Evolutionary conservation across 2,888 invertebrate species (phyloP).

Genomic region (Oxyteleia sp.): DNA sequence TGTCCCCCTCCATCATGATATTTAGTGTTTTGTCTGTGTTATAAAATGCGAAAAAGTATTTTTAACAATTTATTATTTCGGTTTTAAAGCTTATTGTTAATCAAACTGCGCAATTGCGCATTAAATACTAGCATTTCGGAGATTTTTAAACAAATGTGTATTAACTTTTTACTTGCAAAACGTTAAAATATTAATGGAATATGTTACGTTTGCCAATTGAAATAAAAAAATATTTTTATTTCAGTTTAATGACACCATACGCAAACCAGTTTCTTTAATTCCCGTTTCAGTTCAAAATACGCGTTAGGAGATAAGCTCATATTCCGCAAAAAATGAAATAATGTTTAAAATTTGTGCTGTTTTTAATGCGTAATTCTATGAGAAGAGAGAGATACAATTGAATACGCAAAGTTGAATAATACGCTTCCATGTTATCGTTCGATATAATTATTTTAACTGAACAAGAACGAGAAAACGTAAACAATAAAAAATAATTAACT

Average conservation of each 20-base stretch:
- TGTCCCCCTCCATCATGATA: neutral
- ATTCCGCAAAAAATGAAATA: too few species aligned
- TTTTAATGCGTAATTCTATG: neutral
- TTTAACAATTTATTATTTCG: neutral
- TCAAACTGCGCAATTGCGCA: neutral
- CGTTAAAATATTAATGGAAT: too few species aligned
- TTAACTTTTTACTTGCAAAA: neutral
- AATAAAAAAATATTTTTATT: too few species aligned
- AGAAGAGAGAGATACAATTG: neutral
- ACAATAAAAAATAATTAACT: constrained; percentile 8
- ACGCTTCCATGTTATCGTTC: neutral
- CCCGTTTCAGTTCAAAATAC: too few species aligned
- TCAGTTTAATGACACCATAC: too few species aligned
- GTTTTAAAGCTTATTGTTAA: neutral
- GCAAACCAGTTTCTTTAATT: too few species aligned
- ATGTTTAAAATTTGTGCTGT: too few species aligned
- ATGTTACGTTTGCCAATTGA: too few species aligned
- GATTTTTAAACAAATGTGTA: neutral
- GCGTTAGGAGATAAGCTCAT: neutral
- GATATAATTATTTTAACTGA: neutral
- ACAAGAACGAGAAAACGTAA: neutral
- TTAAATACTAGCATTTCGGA: neutral
- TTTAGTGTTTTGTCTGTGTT: too few species aligned
- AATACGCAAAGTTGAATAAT: neutral
- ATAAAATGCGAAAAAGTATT: neutral